A percentile compares a stretch with the other conserved stretches of the same genome.
Conservation (phyloP, 2,797 vertebrate species). For the Atherinosoma microstoma region DNA sequence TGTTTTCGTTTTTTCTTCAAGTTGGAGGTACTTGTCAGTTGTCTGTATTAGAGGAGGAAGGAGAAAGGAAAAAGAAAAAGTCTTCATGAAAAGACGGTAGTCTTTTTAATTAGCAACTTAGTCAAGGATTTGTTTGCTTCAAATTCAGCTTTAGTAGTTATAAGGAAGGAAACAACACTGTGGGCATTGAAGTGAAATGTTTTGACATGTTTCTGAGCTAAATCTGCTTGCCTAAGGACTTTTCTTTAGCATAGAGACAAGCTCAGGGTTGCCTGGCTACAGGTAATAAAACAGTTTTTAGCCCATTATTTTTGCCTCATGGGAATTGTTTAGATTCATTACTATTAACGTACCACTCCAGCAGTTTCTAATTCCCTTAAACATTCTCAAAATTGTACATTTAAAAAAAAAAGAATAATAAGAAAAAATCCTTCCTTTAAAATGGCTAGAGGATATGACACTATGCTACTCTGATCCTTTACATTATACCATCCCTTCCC, state of each 20-base stretch:
- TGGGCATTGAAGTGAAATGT: slow-evolving; percentile 14
- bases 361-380: neutral
- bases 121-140: neutral
- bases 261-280: neutral
- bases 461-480: too few relatives aligned
- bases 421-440: too few relatives aligned
- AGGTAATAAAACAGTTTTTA: neutral
- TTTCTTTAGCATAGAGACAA: neutral
- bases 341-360: neutral
- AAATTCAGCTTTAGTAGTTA: slow-evolving; percentile 34
- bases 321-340: neutral
- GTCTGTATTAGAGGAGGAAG: neutral
- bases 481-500: too few relatives aligned
- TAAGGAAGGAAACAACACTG: slow-evolving; percentile 1
- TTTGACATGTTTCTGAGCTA: slow-evolving; percentile 20
- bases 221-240: neutral
- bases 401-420: neutral
- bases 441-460: too few relatives aligned
- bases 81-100: neutral
- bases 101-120: slow-evolving; percentile 23
- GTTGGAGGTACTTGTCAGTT: slow-evolving; percentile 9
- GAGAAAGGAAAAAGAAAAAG: too few relatives aligned
- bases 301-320: neutral
- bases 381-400: neutral
- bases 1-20: slow-evolving; percentile 31